Base-by-base conservation (phyloP, 2,888 invertebrate genomes). In the Gastrophysa polygoni region DNA sequence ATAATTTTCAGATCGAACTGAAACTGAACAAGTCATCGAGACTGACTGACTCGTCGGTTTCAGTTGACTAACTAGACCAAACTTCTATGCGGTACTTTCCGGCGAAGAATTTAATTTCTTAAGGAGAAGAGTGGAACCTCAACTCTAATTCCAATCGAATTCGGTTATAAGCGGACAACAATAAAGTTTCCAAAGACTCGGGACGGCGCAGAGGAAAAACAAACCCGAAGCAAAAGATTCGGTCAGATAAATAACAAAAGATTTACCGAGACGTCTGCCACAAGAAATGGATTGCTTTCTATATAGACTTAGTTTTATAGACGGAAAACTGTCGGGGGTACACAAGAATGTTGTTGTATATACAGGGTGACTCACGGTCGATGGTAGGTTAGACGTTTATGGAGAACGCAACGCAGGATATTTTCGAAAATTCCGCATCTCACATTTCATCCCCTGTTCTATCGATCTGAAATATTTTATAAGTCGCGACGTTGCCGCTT, bases 211-310 rank as follows among this genome's bases (percentile, higher is more conserved):
- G 52, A 57, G 52, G 51, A 61, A 61, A 61, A 61, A 61, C 61
- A 57, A 57, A 47, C 61, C 43, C 18, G 48, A 52, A 49, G 38
- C 68, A 71, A 71, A 69, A 69, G 68, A 71, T 67, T 61, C 66
- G 59, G 61, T 56, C 66, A 72, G 71, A 72, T 72, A 73, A 71
- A 72, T 72, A 73, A 71, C 71, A 63, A 68, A 63, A 69, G 72
- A 72, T 73, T 72, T 72, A 73, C 69, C 64, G 64, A 66, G 66
- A 71, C 66, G 69, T 70, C 72, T 64, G 66, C 57, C 61, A 58
- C 65, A 67, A 65, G 63, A 63, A 61, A 68, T 70, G 70, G 67
- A 69, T 69, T 68, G 63, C 60, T 63, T 60, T 60, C 34, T 38
- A 51, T 46, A 54, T n/a, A n/a, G n/a, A n/a, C n/a, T n/a, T n/a